These are phyloP conservation scores for Actinopyga echinites DNA, from an alignment of 53 echinoderm and acorn worm species.

Conservation along the genomic window DNA sequence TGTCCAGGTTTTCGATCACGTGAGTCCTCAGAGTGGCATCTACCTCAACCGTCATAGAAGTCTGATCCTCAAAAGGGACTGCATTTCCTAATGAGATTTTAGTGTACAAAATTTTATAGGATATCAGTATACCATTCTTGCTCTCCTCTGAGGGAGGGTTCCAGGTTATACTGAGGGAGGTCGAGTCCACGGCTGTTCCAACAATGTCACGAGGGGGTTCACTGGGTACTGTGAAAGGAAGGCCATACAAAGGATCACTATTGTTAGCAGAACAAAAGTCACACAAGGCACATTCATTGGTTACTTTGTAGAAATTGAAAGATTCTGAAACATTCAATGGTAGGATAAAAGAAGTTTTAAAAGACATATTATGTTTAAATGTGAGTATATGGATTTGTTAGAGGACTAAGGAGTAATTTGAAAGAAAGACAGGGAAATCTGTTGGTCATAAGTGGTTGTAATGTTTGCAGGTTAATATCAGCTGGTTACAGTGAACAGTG, in stretches of 20 bases:
- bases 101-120: slow-evolving; percentile 84
- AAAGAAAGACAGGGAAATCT: background rate
- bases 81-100: slow-evolving; percentile 52
- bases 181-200: slow-evolving; percentile 72
- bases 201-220: slow-evolving; percentile 83
- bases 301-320: background rate
- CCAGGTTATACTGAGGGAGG: slow-evolving; percentile 84
- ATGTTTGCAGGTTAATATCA: background rate
- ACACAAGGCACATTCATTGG: slow-evolving; percentile 1
- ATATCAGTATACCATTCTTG: slow-evolving; percentile 89
- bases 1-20: slow-evolving; percentile 65
- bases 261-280: slow-evolving; percentile 20
- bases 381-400: background rate
- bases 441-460: background rate
- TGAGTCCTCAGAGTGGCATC: slow-evolving; percentile 44
- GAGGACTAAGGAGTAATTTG: background rate
- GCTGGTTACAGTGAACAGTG: background rate
- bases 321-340: background rate
- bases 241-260: slow-evolving; percentile 1
- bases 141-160: slow-evolving; percentile 70
- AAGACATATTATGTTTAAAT: no score
- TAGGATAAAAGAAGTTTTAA: background rate
- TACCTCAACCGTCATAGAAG: slow-evolving; percentile 37
- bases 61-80: slow-evolving; percentile 13
- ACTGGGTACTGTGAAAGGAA: slow-evolving; percentile 63